Percentiles rank a stretch among this genome's conserved stretches.
Conservation (phyloP, 2,888 invertebrate genomes). For the Nasonovia ribisnigri region DNA sequence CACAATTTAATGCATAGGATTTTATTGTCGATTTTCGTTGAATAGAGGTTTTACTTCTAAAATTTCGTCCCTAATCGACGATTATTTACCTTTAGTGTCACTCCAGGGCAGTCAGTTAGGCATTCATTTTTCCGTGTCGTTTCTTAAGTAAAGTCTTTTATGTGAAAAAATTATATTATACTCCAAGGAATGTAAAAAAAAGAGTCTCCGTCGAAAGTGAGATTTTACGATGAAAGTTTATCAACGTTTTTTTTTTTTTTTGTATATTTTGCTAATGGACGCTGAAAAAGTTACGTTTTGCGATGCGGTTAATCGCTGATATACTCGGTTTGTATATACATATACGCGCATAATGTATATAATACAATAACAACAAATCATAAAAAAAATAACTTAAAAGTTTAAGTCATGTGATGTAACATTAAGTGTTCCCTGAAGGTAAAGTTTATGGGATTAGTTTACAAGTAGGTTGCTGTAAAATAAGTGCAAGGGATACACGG, state of each 20-base stretch:
- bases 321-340: background rate
- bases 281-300: constrained; percentile 25
- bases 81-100: constrained; percentile 56
- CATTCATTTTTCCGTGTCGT: constrained; percentile 47
- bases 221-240: constrained; percentile 61
- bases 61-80: constrained; percentile 53
- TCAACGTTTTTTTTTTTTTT: constrained; percentile 32
- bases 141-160: constrained; percentile 15
- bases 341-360: background rate
- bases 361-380: constrained; percentile 43
- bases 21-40: background rate
- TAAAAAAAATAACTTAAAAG: constrained; percentile 33
- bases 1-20: background rate
- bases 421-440: constrained; percentile 57
- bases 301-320: constrained; percentile 33
- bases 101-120: constrained; percentile 31
- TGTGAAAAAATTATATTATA: constrained; percentile 47
- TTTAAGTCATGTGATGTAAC: constrained; percentile 39
- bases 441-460: constrained; percentile 58
- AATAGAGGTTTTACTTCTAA: background rate
- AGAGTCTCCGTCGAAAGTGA: constrained; percentile 20
- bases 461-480: constrained; percentile 40
- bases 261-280: constrained; percentile 56
- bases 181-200: constrained; percentile 28
- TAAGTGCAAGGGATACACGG: background rate